Evolutionary conservation across 2,797 vertebrate genomes (phyloP).

Genomic region (Sciurus carolinensis): DNA sequence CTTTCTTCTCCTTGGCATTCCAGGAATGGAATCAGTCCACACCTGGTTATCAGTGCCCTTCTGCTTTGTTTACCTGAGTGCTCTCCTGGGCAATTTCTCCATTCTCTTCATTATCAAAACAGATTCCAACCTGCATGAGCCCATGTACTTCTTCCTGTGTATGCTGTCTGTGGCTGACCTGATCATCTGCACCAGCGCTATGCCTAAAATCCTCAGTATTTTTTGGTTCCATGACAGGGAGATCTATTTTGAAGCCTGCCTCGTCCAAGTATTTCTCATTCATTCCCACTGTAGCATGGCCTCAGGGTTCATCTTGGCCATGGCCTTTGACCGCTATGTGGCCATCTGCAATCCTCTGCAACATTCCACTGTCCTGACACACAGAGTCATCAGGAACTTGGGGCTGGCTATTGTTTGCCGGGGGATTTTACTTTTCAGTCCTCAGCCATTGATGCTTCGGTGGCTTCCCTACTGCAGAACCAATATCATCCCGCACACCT

Average conservation of each 20-base stretch:
- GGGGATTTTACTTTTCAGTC: slow-evolving; percentile 22
- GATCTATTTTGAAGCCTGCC: slow-evolving; percentile 65
- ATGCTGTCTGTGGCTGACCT: slow-evolving; percentile 83
- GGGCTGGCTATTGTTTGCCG: not conserved
- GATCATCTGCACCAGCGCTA: not conserved
- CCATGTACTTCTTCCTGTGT: slow-evolving; percentile 88
- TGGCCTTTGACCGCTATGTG: slow-evolving; percentile 37
- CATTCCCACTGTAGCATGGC: slow-evolving; percentile 47
- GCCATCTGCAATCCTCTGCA: slow-evolving; percentile 53
- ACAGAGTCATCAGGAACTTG: slow-evolving; percentile 12
- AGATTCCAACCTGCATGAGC: slow-evolving; percentile 83
- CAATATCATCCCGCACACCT: slow-evolving; percentile 55
- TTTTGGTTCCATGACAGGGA: slow-evolving; percentile 49
- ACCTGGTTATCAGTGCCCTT: slow-evolving; percentile 45
- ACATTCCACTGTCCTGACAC: slow-evolving; percentile 39
- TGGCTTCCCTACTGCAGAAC: slow-evolving; percentile 56
- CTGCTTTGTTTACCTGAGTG: slow-evolving; percentile 36
- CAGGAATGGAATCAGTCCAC: slow-evolving; percentile 39
- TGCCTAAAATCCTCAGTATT: slow-evolving; percentile 71
- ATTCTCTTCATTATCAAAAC: slow-evolving; percentile 70
- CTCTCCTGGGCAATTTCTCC: slow-evolving; percentile 70
- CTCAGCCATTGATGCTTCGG: not conserved
- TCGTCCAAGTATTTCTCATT: slow-evolving; percentile 67
- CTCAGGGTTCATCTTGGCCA: slow-evolving; percentile 59
- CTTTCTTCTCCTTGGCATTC: slow-evolving; percentile 64